These are phyloP conservation scores for Latrodectus geometricus DNA, from an alignment of 1,140 invertebrate genomes.

Conservation along the genomic window DNA sequence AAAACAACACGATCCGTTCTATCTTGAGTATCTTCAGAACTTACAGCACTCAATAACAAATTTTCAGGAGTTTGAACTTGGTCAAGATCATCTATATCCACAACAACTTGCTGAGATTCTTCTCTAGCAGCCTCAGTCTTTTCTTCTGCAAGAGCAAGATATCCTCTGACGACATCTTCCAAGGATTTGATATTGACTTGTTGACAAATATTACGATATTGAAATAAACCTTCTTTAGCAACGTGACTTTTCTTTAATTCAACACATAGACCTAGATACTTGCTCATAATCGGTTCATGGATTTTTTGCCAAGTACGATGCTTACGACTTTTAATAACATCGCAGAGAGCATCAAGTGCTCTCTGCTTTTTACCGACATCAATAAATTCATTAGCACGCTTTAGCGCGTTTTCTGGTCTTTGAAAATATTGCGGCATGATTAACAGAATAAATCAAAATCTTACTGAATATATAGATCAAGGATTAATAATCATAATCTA, in stretches of 20 bases:
- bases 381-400: slow-evolving; percentile 83
- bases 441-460: neutral
- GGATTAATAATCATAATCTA: no score
- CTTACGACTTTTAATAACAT: slow-evolving; percentile 96
- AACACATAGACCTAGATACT: slow-evolving; percentile 97
- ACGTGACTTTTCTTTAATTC: slow-evolving; percentile 98
- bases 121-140: slow-evolving; percentile 94
- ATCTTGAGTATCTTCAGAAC: slow-evolving; percentile 97
- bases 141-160: slow-evolving; percentile 93
- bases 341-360: slow-evolving; percentile 97
- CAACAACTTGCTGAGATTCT: slow-evolving; percentile 91
- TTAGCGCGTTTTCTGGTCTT: slow-evolving; percentile 96
- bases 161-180: slow-evolving; percentile 93
- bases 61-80: slow-evolving; percentile 95
- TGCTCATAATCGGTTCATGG: slow-evolving; percentile 99
- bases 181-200: slow-evolving; percentile 94
- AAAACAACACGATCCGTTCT: slow-evolving; percentile 95
- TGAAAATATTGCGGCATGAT: slow-evolving; percentile 92
- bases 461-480: neutral
- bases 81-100: slow-evolving; percentile 96
- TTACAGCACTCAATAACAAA: slow-evolving; percentile 85
- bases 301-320: slow-evolving; percentile 98
- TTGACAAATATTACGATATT: slow-evolving; percentile 99
- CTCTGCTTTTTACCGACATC: slow-evolving; percentile 86
- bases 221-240: slow-evolving; percentile 98